Base-by-base conservation (phyloP, 2,113 vertebrate species). In the Sturnus vulgaris region DNA sequence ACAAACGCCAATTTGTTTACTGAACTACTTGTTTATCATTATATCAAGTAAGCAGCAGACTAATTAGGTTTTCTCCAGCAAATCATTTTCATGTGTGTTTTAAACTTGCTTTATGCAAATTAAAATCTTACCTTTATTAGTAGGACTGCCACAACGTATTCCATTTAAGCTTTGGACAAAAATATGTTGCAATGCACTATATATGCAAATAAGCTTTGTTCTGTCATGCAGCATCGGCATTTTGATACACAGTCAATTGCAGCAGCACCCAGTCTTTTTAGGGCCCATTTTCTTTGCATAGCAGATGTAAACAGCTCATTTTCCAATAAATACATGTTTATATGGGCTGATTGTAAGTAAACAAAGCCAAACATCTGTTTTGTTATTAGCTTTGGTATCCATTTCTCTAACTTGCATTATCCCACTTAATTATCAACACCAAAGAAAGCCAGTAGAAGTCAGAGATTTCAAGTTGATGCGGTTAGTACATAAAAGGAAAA, bases 401-500 rank as follows among this genome's bases (percentile, higher is more conserved):
- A 96, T 95, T 96, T 92, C 90, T 95, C 97, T 97, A 87, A 95
- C 90, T 95, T 97, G 94, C 93, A 90, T 95, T 93, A 95, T 79
- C 93, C 80, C 92, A 93, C 76, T 92, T 87, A 96, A 96, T 96
- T 91, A 97, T 92, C 88, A 96, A 95, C 95, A 97, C 96, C 97
- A 96, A 96, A 95, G 96, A 97, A 97, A 97, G 96, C 93, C 81
- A 92, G 94, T 84, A 97, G 96, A 95, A 95, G 95, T 96, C 94
- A 95, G 94, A 96, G 80, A 95, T 95, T 97, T 96, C 88, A 96
- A 95, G 97, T 92, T 81, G 97, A 98, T 98, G 98, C 97, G 33
- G 97, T 98, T 98, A 98, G 98, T 98, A 98, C 91, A 94, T 91
- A 95, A 95, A 93, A 92, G 95, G 96, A 97, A 97, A 90, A 70